Evolutionary conservation across 2,888 invertebrate genomes (phyloP), one percentile per base, ranked within the genome.

Genomic region (Netelia virgata): DNA sequence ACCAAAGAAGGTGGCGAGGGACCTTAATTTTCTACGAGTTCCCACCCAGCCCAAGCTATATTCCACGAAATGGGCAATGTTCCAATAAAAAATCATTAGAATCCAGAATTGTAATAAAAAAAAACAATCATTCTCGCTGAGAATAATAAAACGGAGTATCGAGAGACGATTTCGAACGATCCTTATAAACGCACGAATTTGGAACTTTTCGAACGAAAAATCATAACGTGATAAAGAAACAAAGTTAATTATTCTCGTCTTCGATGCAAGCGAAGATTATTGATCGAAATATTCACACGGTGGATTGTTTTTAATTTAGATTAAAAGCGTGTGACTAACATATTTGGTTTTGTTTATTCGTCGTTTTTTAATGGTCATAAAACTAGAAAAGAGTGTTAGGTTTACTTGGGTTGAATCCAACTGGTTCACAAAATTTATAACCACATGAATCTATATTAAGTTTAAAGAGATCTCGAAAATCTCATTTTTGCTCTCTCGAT

Each of bases 1-100:
- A 72, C 81, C 76, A 55, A 59, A 55, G 23, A 47, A 70, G 78
- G 78, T 73, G 63, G 23, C 50, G 16, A 41, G 36, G 28, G 28
- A 64, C 53, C 59, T 80, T 83, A 18, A 80, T 80, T 76, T 80
- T 72, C 55, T 72, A 64, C 72, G 78, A 72, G 63, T 72, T 61
- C 20, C 41, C 70, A 70, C 61, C 36, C 11, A 55, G 72, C 61
- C 43, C 8, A 14, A 14, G 47, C 3, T 47, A 47, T 47, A 47
- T 3, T 11, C 5, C 16, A 57, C 2, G 57, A 18, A 18, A 57
- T 57, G 10, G 57, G 57, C 57, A 18, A 57, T 9, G 10, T 57
- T 57, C 57, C 57, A 57, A 57, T 57, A 18, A 18, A 57, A 57
- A 16, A 57, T 57, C 18, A 57, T 47, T 47, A 10, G 47, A 14